A percentile compares a stretch with the other conserved stretches of the same genome.
Evolutionary conservation across 2,888 invertebrate species (phyloP).

Genomic region (Brassicogethes aeneus): DNA sequence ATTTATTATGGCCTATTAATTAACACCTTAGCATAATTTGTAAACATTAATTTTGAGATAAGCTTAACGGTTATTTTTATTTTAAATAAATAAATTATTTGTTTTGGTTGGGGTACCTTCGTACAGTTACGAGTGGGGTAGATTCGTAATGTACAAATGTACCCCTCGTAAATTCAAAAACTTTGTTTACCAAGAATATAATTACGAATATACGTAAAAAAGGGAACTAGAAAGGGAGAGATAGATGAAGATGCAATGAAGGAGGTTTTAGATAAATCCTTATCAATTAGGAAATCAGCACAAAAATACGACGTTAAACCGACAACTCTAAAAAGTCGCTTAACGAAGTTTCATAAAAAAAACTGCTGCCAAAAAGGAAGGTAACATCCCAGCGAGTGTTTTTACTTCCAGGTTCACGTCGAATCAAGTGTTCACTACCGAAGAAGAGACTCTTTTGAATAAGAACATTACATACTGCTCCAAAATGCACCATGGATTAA

Average conservation of each 20-base stretch:
- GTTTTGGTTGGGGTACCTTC: conserved; percentile 7
- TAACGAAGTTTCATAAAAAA: conserved; percentile 8
- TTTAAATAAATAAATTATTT: background rate
- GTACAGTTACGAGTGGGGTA: conserved; percentile 7
- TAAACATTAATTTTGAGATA: background rate
- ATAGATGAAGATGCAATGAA: conserved; percentile 12
- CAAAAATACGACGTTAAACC: conserved; percentile 16
- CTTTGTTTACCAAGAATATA: no score
- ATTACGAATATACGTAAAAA: conserved; percentile 5
- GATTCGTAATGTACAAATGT: conserved; percentile 9
- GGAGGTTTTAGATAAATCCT: conserved; percentile 12
- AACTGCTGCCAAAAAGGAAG: no score
- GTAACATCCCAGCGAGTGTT: conserved; percentile 1
- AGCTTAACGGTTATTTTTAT: background rate
- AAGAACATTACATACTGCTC: conserved; percentile 11
- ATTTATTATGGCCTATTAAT: background rate
- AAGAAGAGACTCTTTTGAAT: conserved; percentile 12
- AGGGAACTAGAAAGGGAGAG: conserved; percentile 10
- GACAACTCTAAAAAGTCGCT: conserved; percentile 13
- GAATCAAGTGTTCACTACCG: conserved; percentile 14
- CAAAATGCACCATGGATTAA: conserved; percentile 17
- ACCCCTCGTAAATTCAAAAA: conserved; percentile 4
- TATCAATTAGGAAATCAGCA: conserved; percentile 15
- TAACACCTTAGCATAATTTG: background rate
- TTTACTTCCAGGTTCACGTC: conserved; percentile 11